Evolutionary conservation across 2,797 vertebrate species (phyloP).

Genomic region (Masticophis lateralis): DNA sequence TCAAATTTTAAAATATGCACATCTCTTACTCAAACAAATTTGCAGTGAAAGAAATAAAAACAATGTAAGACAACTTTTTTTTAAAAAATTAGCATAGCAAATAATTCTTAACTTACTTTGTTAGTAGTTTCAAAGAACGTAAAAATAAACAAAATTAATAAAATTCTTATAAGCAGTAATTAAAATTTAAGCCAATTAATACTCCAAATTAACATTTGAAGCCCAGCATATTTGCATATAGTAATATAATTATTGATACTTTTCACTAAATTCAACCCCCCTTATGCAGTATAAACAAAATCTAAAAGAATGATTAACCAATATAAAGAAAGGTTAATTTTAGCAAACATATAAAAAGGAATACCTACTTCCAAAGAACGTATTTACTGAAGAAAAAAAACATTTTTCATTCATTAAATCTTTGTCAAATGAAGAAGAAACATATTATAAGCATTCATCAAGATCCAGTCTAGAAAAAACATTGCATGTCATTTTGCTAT

Average conservation of each 20-base stretch:
- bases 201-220: conserved; percentile 19
- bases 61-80: conserved; percentile 12
- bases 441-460: conserved; percentile 51
- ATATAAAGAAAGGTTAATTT: conserved; percentile 43
- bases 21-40: conserved; percentile 31
- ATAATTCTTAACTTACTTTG: not conserved
- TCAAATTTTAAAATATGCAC: conserved; percentile 4
- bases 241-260: conserved; percentile 42
- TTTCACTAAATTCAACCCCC: conserved; percentile 44
- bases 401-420: conserved; percentile 60
- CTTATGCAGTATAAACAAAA: conserved; percentile 21
- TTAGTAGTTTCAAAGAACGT: not conserved
- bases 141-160: not conserved
- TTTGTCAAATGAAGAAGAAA: conserved; percentile 62
- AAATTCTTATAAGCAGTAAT: conserved; percentile 19
- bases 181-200: conserved; percentile 34
- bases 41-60: conserved; percentile 12
- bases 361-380: conserved; percentile 73
- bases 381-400: conserved; percentile 66
- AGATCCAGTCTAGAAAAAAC: conserved; percentile 50
- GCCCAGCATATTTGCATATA: not conserved
- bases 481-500: conserved; percentile 58
- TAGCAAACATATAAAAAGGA: conserved; percentile 65
- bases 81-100: not conserved
- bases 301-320: conserved; percentile 45